Evolutionary conservation across 2,113 vertebrate genomes (phyloP).

Genomic region (Charina bottae): DNA sequence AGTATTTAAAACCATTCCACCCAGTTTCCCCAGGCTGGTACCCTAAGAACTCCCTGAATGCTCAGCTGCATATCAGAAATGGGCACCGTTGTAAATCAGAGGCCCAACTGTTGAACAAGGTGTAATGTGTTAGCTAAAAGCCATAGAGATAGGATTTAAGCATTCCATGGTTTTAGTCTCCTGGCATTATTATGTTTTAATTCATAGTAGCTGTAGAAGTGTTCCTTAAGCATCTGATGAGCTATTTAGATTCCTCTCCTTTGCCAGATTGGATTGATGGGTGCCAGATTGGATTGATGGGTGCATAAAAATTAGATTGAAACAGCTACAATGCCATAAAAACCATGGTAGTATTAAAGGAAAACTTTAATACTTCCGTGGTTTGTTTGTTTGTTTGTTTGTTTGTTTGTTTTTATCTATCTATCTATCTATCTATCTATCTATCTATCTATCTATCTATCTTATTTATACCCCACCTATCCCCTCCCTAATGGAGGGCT

Average conservation of each 20-base stretch:
- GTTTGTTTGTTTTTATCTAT: no score
- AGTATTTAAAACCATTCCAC: neutral
- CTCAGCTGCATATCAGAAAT: neutral
- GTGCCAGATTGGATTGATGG: no score
- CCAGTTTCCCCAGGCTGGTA: neutral
- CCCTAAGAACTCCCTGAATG: neutral
- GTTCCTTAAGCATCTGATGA: no score
- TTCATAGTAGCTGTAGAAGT: neutral
- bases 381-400: no score
- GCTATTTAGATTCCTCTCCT: neutral
- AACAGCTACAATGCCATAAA: no score
- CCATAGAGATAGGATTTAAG: neutral
- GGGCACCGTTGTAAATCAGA: neutral
- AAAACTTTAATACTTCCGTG: neutral
- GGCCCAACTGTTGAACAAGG: neutral
- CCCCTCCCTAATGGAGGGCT: no score
- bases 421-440: no score
- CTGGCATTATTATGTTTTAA: neutral
- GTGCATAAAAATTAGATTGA: no score
- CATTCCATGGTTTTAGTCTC: neutral
- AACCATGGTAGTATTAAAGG: no score
- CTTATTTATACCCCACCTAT: no score
- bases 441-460: no score
- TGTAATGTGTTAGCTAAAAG: neutral
- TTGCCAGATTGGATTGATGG: neutral